Conservation (phyloP, 2,113 vertebrate genomes). For the Lampris incognitus region DNA sequence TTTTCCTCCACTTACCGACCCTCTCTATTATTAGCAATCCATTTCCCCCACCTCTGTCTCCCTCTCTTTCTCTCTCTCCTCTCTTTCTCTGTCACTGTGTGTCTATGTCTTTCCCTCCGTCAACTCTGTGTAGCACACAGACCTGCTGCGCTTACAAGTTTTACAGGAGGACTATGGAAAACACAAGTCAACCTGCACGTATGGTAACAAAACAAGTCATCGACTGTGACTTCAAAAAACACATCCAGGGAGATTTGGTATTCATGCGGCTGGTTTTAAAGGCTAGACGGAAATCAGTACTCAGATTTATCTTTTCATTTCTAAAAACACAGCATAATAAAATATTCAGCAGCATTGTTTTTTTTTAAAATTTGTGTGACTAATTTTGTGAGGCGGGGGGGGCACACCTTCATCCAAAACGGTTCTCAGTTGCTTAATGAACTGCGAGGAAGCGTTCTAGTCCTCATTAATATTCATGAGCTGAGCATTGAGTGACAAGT, state of each 20-base stretch:
- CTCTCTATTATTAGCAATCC: not conserved
- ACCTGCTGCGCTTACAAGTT: conserved; percentile 55
- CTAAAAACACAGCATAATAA: too few species aligned
- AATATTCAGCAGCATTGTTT: too few species aligned
- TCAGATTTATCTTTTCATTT: too few species aligned
- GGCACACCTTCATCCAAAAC: too few species aligned
- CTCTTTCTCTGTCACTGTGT: conserved; percentile 19
- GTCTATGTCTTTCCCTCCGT: conserved; percentile 18
- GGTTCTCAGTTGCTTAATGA: too few species aligned
- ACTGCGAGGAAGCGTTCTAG: too few species aligned
- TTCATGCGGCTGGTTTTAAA: not conserved
- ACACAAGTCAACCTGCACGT: not conserved
- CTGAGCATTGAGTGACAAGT: too few species aligned
- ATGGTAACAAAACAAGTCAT: conserved; percentile 39
- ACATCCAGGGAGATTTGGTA: not conserved
- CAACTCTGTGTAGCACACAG: conserved; percentile 40
- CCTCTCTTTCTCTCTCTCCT: conserved; percentile 11
- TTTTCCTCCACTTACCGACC: not conserved
- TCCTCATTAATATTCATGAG: too few species aligned
- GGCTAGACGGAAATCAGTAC: too few species aligned
- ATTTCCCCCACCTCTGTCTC: not conserved
- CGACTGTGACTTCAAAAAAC: not conserved
- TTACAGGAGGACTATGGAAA: not conserved
- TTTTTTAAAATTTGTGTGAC: too few species aligned
- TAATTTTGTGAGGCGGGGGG: too few species aligned